Percentiles rank a stretch among this genome's conserved stretches.
phyloP scores from a whole-genome alignment of 2,113 vertebrate genomes.

The Leucopsar rothschildi region DNA sequence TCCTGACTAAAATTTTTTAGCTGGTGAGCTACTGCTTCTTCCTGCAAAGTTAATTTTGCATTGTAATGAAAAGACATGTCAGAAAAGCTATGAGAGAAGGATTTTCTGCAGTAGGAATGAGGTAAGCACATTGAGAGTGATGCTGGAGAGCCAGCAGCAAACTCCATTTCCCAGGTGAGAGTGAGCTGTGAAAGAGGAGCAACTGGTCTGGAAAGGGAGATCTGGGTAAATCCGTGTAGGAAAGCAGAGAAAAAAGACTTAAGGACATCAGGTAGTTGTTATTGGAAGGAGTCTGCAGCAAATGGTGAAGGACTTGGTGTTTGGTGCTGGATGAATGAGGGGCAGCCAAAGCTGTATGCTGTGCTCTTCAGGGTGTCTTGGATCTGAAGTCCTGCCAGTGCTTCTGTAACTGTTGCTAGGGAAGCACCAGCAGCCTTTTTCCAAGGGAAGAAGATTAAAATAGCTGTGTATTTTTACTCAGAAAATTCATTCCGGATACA shows the following conservation, averaged over 20 bases:
- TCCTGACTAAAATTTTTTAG: background rate
- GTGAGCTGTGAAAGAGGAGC: background rate
- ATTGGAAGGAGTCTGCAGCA: background rate
- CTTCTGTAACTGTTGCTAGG: background rate
- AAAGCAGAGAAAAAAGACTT: background rate
- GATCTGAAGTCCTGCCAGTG: background rate
- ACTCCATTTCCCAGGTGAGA: background rate
- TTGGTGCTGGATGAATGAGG: background rate
- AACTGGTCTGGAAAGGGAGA: background rate
- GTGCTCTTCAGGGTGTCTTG: background rate
- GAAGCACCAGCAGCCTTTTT: slow-evolving; percentile 15
- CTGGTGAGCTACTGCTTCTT: background rate
- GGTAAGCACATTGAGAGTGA: background rate
- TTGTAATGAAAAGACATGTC: background rate
- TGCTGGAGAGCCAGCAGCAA: background rate
- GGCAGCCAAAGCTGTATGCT: background rate
- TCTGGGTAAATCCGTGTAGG: background rate
- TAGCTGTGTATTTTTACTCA: background rate
- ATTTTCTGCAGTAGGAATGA: background rate
- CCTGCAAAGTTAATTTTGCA: background rate
- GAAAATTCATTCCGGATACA: background rate
- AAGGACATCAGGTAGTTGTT: background rate
- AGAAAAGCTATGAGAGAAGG: background rate
- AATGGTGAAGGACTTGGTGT: background rate
- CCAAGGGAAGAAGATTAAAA: background rate